Base-by-base conservation (phyloP, 2,113 vertebrate species). In the Nycticebus coucang region DNA sequence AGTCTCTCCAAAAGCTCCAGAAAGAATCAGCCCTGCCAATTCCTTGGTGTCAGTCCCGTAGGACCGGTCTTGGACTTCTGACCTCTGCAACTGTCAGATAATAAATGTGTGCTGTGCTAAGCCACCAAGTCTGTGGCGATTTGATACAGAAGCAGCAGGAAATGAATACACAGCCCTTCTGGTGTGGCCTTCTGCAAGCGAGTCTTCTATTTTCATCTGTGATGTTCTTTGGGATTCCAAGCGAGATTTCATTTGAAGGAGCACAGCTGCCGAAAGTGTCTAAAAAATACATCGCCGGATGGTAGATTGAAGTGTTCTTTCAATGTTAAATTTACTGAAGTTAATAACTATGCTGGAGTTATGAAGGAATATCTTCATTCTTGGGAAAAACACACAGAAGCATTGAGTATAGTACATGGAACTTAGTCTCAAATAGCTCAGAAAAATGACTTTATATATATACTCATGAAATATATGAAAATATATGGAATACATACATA, bases 171-270 rank as follows among this genome's bases (percentile, higher is more conserved):
- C 0, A 0, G 77, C 22, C 45, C 41, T 13, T 33, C 37, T 0
- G 19, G 9, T 1, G 13, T 41, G 30, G 4, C 24, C 28, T 15
- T 9, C 10, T 17, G 45, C 18, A 33, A 4, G n/a, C 0, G 69
- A 62, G 22, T 26, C n/a, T 41, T 37, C 68, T 60, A 3, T 33
- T 71, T 59, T 41, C 66, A 21, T 72, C 81, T 28, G n/a, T 7
- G 17, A 11, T 12, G 6, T 22, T 9, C 5, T 0, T 5, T 30
- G 55, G 68, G 41, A 35, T 66, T 77, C 72, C 88, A 33, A 35
- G 35, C 4, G 24, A 41, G 88, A 2, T 8, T 83, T 41, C 57
- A 26, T 22, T 0, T 28, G 75, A 79, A 41, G n/a, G 50, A 33
- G 13, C 0, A 3, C 0, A 21, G 22, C 35, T 55, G 90, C 64